A percentile compares a stretch with the other conserved stretches of the same genome.
phyloP scores from a whole-genome alignment of 2,113 vertebrate species.

The Ranitomeya imitator region DNA sequence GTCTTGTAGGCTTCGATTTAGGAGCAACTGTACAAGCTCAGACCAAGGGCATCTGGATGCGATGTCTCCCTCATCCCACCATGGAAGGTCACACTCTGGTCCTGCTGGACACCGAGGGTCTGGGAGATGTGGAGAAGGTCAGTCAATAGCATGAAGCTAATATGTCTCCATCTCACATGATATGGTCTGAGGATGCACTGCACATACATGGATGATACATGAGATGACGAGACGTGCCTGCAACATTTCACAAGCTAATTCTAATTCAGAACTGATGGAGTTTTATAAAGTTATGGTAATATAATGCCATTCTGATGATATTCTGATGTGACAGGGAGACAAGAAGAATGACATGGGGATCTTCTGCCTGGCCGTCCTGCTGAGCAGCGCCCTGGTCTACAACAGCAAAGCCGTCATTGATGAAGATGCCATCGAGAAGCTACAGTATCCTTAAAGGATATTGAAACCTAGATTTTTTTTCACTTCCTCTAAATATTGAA shows the following conservation, averaged over 20 bases:
- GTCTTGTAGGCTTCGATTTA: conserved; percentile 11
- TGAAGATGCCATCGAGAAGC: conserved; percentile 59
- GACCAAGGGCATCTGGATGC: conserved; percentile 72
- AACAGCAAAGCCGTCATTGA: conserved; percentile 60
- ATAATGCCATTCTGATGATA: not conserved
- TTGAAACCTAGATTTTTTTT: too few relatives aligned
- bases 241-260: too few relatives aligned
- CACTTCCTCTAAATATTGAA: too few relatives aligned
- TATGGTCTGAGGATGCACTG: too few relatives aligned
- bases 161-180: not conserved
- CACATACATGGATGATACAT: not conserved
- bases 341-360: conserved; percentile 57
- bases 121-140: conserved; percentile 69
- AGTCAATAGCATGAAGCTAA: not conserved
- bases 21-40: conserved; percentile 18
- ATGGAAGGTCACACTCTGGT: conserved; percentile 61
- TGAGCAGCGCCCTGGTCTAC: conserved; percentile 61
- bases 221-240: not conserved
- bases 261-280: not conserved
- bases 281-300: not conserved
- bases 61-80: conserved; percentile 64
- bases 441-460: conserved; percentile 60
- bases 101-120: conserved; percentile 69
- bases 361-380: conserved; percentile 58
- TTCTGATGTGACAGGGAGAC: conserved; percentile 27